Evolutionary conservation across 2,113 vertebrate species (phyloP).

Genomic region (Silurus glanis): DNA sequence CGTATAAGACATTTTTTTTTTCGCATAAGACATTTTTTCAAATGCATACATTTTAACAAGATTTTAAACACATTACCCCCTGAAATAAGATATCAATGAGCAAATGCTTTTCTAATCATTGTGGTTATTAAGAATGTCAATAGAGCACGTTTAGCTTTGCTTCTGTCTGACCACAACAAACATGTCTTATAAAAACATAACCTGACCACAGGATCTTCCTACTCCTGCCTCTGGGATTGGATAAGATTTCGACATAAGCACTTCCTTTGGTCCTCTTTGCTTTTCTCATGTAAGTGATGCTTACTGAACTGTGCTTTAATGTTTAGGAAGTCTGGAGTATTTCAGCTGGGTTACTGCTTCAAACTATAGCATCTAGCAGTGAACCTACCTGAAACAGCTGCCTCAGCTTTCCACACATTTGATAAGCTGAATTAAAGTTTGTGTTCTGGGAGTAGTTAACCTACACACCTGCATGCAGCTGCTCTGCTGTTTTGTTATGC

Average conservation of each 20-base stretch:
- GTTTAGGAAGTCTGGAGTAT: conserved; percentile 36
- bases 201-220: conserved; percentile 38
- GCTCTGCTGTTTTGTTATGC: conserved; percentile 11
- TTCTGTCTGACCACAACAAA: conserved; percentile 49
- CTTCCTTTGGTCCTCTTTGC: conserved; percentile 31
- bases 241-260: conserved; percentile 18
- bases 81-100: background rate
- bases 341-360: conserved; percentile 16
- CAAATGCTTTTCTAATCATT: conserved; percentile 46
- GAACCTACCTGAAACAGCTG: conserved; percentile 32
- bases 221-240: conserved; percentile 33
- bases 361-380: conserved; percentile 4
- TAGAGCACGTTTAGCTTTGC: conserved; percentile 33
- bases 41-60: background rate
- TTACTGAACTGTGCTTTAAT: conserved; percentile 38
- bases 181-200: conserved; percentile 45
- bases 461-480: background rate
- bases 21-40: background rate
- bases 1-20: background rate
- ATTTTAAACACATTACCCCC: background rate
- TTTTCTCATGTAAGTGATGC: conserved; percentile 36
- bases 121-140: conserved; percentile 45
- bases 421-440: background rate
- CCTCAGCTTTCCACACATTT: conserved; percentile 18
- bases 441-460: conserved; percentile 3